Evolutionary conservation across 2,888 invertebrate species (phyloP).

Genomic region (Marronus borbonicus): DNA sequence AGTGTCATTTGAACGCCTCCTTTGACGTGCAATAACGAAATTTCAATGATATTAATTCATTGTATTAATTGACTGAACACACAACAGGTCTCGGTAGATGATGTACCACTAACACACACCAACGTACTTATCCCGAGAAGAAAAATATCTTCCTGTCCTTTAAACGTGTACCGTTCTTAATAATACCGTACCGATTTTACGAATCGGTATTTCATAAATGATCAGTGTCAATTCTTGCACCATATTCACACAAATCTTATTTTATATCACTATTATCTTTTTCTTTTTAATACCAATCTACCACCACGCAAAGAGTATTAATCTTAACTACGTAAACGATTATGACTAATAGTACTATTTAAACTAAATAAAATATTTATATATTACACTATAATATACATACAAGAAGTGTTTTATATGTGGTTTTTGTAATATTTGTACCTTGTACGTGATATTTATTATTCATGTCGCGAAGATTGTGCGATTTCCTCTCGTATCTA

Average conservation of each 20-base stretch:
- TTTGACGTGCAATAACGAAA: slow-evolving; percentile 49
- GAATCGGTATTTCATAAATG: slow-evolving; percentile 27
- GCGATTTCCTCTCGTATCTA: slow-evolving; percentile 33
- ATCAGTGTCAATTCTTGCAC: slow-evolving; percentile 56
- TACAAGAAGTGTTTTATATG: slow-evolving; percentile 59
- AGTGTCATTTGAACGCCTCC: slow-evolving; percentile 72
- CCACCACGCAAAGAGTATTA: slow-evolving; percentile 39
- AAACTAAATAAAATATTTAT: slow-evolving; percentile 46
- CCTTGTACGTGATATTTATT: slow-evolving; percentile 64
- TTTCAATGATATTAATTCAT: slow-evolving; percentile 23
- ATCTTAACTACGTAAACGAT: slow-evolving; percentile 35
- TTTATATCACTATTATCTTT: slow-evolving; percentile 2
- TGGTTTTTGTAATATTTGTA: slow-evolving; percentile 65
- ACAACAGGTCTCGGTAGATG: background rate
- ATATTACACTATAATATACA: slow-evolving; percentile 47
- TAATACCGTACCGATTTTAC: slow-evolving; percentile 11
- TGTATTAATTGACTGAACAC: slow-evolving; percentile 6
- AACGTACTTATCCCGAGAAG: slow-evolving; percentile 18
- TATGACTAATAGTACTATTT: slow-evolving; percentile 35
- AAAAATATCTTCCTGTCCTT: background rate
- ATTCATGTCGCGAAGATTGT: slow-evolving; percentile 50
- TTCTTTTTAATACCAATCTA: slow-evolving; percentile 31
- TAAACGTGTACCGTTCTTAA: background rate
- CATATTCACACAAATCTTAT: slow-evolving; percentile 38
- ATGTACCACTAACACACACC: background rate